These are phyloP conservation scores for Crocallis elinguaria DNA, from an alignment of 2,888 invertebrate genomes.

Conservation along the genomic window DNA sequence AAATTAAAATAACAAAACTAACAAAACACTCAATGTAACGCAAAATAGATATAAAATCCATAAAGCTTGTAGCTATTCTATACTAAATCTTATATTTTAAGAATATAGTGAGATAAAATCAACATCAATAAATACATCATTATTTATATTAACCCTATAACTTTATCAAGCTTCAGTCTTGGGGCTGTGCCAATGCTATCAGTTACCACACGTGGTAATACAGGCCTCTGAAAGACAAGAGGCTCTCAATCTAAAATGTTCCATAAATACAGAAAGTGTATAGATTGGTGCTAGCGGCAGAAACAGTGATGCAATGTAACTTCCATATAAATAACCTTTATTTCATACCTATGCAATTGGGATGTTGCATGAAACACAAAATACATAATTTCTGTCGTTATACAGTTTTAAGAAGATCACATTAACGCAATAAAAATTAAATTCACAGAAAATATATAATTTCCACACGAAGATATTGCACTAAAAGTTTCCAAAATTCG, in stretches of 20 bases:
- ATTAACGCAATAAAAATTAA: too few species aligned
- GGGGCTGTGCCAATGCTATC: slow-evolving; percentile 51
- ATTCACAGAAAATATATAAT: too few species aligned
- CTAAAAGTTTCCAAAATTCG: too few species aligned
- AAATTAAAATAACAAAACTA: background rate
- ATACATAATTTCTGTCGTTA: too few species aligned
- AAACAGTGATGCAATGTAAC: background rate
- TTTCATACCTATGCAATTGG: too few species aligned
- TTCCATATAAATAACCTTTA: too few species aligned
- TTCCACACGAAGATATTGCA: too few species aligned
- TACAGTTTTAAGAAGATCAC: too few species aligned
- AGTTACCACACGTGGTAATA: slow-evolving; percentile 42
- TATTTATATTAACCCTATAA: slow-evolving; percentile 37
- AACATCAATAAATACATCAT: slow-evolving; percentile 29
- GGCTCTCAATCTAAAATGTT: slow-evolving; percentile 11
- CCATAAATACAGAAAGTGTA: background rate
- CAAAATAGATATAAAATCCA: slow-evolving; percentile 21
- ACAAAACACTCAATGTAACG: slow-evolving; percentile 28
- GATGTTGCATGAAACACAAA: too few species aligned
- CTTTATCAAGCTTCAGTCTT: slow-evolving; percentile 68
- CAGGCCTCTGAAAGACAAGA: slow-evolving; percentile 11
- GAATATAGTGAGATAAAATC: slow-evolving; percentile 19
- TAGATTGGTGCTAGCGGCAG: background rate
- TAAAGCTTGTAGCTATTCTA: slow-evolving; percentile 18
- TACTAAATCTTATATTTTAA: slow-evolving; percentile 2